A percentile compares a stretch with the other conserved stretches of the same genome.
Evolutionary conservation across 2,888 invertebrate genomes (phyloP).

Genomic region (Gasteruption jaculator): DNA sequence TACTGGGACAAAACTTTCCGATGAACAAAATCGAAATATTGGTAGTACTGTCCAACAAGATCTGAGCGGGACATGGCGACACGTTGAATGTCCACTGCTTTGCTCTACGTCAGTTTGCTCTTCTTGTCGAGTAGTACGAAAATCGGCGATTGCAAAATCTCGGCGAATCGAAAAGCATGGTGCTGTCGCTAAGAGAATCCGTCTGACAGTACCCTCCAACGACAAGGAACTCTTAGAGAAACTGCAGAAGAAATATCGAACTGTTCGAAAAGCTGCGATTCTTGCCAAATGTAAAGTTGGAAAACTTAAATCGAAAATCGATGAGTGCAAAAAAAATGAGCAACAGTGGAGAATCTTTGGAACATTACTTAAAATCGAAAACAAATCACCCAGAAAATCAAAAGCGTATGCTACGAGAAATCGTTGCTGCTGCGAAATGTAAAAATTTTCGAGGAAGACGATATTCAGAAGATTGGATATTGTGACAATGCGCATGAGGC

Average conservation of each 20-base stretch:
- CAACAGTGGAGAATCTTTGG: too few species aligned
- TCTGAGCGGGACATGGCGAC: constrained; percentile 10
- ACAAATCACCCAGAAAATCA: constrained; percentile 11
- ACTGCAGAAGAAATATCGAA: neutral
- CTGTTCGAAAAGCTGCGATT: neutral
- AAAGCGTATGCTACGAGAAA: constrained; percentile 14
- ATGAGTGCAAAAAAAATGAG: constrained; percentile 2
- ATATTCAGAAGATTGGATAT: constrained; percentile 23
- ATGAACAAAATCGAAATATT: neutral
- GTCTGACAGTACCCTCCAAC: too few species aligned
- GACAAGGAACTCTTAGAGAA: neutral
- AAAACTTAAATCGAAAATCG: neutral
- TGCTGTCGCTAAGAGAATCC: too few species aligned
- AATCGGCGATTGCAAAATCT: too few species aligned
- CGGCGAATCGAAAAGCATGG: too few species aligned
- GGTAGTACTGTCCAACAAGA: constrained; percentile 6
- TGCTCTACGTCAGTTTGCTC: neutral
- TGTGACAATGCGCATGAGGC: constrained; percentile 21
- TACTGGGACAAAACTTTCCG: constrained; percentile 1
- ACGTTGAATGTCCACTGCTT: constrained; percentile 10
- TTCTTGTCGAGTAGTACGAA: neutral
- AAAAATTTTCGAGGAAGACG: constrained; percentile 16
- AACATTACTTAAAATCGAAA: too few species aligned
- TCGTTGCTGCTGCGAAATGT: constrained; percentile 15
- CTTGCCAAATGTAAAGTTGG: neutral